These are phyloP conservation scores for Patella pellucida DNA, from an alignment of 2,888 invertebrate genomes.

Conservation along the genomic window DNA sequence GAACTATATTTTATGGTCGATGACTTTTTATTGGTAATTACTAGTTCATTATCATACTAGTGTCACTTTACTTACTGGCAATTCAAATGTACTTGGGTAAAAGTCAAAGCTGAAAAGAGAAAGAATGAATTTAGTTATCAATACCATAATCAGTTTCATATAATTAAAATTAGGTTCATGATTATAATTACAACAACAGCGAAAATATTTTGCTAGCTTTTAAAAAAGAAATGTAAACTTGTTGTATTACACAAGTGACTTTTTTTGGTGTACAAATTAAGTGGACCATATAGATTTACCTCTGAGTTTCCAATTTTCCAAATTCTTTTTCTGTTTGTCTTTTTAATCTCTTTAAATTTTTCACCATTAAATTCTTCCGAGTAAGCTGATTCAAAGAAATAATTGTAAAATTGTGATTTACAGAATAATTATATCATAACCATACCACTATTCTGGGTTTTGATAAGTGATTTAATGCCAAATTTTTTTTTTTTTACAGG, in stretches of 20 bases:
- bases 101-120: constrained; percentile 72
- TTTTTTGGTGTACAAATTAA: too few species aligned
- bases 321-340: constrained; percentile 69
- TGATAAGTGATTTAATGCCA: too few species aligned
- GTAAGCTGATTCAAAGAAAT: constrained; percentile 72
- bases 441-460: too few species aligned
- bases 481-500: not conserved
- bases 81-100: constrained; percentile 76
- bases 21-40: too few species aligned
- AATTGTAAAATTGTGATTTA: not conserved
- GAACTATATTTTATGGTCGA: too few species aligned
- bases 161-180: constrained; percentile 18
- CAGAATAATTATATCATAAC: not conserved
- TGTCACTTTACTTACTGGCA: constrained; percentile 73
- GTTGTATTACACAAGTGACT: too few species aligned
- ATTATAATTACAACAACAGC: too few species aligned
- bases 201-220: too few species aligned
- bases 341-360: constrained; percentile 74
- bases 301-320: constrained; percentile 71
- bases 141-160: not conserved
- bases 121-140: not conserved
- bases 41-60: not conserved
- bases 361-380: constrained; percentile 75
- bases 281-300: constrained; percentile 42
- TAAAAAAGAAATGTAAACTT: too few species aligned